Evolutionary conservation across 2,797 vertebrate genomes (phyloP).

Genomic region (Lagocephalus sceleratus): DNA sequence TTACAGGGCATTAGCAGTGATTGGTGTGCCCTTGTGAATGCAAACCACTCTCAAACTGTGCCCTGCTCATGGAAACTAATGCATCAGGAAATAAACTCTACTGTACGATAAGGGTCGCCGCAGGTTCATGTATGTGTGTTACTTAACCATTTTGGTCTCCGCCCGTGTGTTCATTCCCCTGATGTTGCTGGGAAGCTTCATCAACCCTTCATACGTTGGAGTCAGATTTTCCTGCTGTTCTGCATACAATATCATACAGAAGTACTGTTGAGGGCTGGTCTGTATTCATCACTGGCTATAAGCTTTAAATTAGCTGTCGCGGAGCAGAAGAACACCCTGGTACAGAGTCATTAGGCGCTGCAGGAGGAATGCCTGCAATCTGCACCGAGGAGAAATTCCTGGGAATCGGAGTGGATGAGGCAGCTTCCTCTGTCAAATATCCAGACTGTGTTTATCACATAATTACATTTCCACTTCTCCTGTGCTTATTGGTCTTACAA

Average conservation of each 20-base stretch:
- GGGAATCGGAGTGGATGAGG: conserved; percentile 42
- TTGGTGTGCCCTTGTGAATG: conserved; percentile 53
- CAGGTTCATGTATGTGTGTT: background rate
- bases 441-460: conserved; percentile 58
- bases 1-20: conserved; percentile 46
- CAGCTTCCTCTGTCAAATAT: conserved; percentile 44
- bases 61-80: conserved; percentile 6
- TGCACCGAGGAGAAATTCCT: conserved; percentile 57
- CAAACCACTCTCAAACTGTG: conserved; percentile 20
- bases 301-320: conserved; percentile 42
- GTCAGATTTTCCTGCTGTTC: background rate
- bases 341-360: conserved; percentile 46
- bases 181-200: background rate
- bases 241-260: conserved; percentile 14
- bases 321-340: conserved; percentile 42
- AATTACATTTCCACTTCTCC: conserved; percentile 60
- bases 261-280: conserved; percentile 29
- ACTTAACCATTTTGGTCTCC: conserved; percentile 2
- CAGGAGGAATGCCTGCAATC: conserved; percentile 57
- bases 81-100: background rate
- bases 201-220: no score
- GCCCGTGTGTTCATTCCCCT: no score
- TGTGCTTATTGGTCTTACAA: conserved; percentile 47
- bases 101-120: no score
- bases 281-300: conserved; percentile 31